Evolutionary conservation across 1,140 invertebrate genomes (phyloP).

Genomic region (Micrasema minimum): DNA sequence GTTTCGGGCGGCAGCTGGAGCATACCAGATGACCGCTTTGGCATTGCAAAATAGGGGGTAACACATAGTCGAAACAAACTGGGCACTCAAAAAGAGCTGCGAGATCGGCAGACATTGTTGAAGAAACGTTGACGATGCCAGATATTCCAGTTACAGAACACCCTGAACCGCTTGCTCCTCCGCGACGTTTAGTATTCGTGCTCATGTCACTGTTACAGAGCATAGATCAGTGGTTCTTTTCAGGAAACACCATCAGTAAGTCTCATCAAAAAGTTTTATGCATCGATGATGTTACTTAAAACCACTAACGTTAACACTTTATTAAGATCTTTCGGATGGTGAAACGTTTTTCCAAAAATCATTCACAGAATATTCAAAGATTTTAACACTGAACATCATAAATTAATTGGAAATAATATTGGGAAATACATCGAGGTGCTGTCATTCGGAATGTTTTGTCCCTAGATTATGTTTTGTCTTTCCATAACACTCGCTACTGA

Average conservation of each 20-base stretch:
- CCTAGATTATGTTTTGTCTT: conserved; percentile 41
- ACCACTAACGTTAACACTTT: background rate
- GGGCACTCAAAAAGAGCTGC: conserved; percentile 98
- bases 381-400: conserved; percentile 23
- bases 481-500: conserved; percentile 24
- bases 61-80: conserved; percentile 99
- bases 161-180: conserved; percentile 45
- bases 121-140: conserved; percentile 63
- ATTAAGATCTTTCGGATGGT: too few relatives aligned
- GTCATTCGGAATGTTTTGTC: conserved; percentile 41
- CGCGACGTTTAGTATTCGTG: conserved; percentile 45
- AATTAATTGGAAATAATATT: conserved; percentile 11
- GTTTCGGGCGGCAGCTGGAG: conserved; percentile 94
- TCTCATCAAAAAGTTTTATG: background rate
- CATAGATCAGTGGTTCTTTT: conserved; percentile 24
- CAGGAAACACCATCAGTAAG: conserved; percentile 21
- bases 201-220: conserved; percentile 42
- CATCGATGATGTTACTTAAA: background rate
- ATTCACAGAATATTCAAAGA: conserved; percentile 8
- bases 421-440: conserved; percentile 17
- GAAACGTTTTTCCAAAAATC: background rate
- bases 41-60: conserved; percentile 94
- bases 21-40: conserved; percentile 92
- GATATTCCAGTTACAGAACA: conserved; percentile 57
- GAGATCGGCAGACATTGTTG: conserved; percentile 83